Evolutionary conservation across 2,113 vertebrate species (phyloP).

Genomic region (Scartelaos histophorus): DNA sequence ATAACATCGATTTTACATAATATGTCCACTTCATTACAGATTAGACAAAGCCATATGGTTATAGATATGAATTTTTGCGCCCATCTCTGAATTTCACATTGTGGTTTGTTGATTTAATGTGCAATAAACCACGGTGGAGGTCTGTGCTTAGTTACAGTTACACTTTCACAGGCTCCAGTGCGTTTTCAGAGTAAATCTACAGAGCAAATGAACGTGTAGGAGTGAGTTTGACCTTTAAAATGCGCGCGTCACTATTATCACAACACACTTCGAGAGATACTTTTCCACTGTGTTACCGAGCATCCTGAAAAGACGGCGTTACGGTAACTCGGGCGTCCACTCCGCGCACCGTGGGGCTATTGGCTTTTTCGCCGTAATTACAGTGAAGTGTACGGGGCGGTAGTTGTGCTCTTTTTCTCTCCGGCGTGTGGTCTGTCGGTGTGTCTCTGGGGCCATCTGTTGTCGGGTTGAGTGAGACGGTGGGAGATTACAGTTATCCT

Average conservation of each 20-base stretch:
- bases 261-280: neutral
- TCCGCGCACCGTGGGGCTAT: conserved; percentile 12
- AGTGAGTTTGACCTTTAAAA: conserved; percentile 20
- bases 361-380: conserved; percentile 38
- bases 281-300: neutral
- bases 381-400: conserved; percentile 31
- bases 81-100: too few relatives aligned
- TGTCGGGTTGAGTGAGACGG: conserved; percentile 53
- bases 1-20: too few relatives aligned
- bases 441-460: conserved; percentile 70
- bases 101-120: too few relatives aligned
- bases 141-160: neutral
- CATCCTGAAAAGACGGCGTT: neutral
- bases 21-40: too few relatives aligned
- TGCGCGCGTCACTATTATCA: neutral
- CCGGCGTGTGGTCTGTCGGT: conserved; percentile 55
- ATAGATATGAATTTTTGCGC: too few relatives aligned
- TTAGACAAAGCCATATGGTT: too few relatives aligned
- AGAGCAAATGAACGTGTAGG: neutral
- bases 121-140: neutral
- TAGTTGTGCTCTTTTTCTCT: conserved; percentile 30
- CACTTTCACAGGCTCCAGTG: neutral
- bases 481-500: conserved; percentile 63
- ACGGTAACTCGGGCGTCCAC: conserved; percentile 2
- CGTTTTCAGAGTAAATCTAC: neutral